Percentiles rank a stretch among this genome's conserved stretches.
Conservation (phyloP, 1,140 invertebrate genomes). For the Eueides isabella region DNA sequence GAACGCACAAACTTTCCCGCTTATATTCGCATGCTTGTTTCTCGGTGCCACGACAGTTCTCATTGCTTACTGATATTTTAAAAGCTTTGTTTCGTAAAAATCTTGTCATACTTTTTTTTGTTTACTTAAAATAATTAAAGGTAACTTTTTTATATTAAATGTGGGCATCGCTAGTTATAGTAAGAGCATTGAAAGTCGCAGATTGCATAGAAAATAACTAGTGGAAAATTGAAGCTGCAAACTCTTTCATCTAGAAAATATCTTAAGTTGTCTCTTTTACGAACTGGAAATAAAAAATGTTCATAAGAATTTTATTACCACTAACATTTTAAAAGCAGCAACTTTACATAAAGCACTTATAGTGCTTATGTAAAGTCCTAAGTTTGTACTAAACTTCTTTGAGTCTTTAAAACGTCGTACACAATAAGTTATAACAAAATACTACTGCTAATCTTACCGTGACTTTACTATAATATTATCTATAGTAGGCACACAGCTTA, state of each 20-base stretch:
- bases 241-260: slow-evolving; percentile 58
- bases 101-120: no score
- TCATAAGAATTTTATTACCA: slow-evolving; percentile 22
- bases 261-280: slow-evolving; percentile 28
- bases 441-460: neutral
- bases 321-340: slow-evolving; percentile 9
- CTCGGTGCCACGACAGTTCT: no score
- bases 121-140: no score
- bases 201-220: slow-evolving; percentile 58
- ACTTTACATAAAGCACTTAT: neutral
- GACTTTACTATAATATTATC: neutral
- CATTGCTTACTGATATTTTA: no score
- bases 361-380: slow-evolving; percentile 5
- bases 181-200: slow-evolving; percentile 24
- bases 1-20: no score
- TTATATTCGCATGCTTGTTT: no score
- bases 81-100: no score
- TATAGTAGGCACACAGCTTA: no score
- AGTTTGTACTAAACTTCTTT: slow-evolving; percentile 1
- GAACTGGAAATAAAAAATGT: slow-evolving; percentile 28
- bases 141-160: slow-evolving; percentile 53
- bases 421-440: no score
- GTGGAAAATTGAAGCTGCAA: slow-evolving; percentile 63
- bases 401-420: neutral
- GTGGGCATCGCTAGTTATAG: slow-evolving; percentile 50